Base-by-base conservation (phyloP, 2,888 invertebrate species). In the Exephanes ischioxanthus region DNA sequence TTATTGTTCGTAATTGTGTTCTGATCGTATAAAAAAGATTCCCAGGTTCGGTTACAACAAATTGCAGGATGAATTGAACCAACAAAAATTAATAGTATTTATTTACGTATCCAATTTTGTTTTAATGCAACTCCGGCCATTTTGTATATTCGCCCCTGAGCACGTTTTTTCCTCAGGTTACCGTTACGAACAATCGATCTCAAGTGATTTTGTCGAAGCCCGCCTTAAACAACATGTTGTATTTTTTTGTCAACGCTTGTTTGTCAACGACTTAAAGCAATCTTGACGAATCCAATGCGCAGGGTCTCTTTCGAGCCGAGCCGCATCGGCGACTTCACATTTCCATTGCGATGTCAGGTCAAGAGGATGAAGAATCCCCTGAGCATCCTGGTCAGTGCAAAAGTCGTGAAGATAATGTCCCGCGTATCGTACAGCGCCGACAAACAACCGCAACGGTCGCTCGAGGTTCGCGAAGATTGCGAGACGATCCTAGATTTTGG, bases 281-380 rank as follows among this genome's bases (percentile, higher is more conserved):
- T 45, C 11, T 45, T 45, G 45, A 45, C 14, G 11, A 45, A 45
- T 14, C 53, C 2, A 0, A 11, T 70, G 16, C 16, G 5, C 87
- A 96, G 96, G 87, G 92, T 96, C 58, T 94, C 94, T 81, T 96
- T 95, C 89, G 94, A 95, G 33, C 95, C 96, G 0, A 94, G 94
- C 67, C 92, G 94, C 88, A 94, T 95, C 63, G 96, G 96, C 0
- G 95, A 95, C 41, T 89, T 95, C 22, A 94, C 94, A 9, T 96
- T 96, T 90, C 95, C 94, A 88, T 93, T 96, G 89, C 95, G 95
- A 89, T 96, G 96, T 90, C 91, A 91, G 22, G 91, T 96, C 0
- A 94, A 95, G 78, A 95, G 94, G 90, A 93, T 95, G 92, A 95
- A 94, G 41, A 94, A 94, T 83, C 94, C 94, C 55, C 90, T 96